phyloP scores from a whole-genome alignment of 2,113 vertebrate genomes.

The Syrmaticus mikado region DNA sequence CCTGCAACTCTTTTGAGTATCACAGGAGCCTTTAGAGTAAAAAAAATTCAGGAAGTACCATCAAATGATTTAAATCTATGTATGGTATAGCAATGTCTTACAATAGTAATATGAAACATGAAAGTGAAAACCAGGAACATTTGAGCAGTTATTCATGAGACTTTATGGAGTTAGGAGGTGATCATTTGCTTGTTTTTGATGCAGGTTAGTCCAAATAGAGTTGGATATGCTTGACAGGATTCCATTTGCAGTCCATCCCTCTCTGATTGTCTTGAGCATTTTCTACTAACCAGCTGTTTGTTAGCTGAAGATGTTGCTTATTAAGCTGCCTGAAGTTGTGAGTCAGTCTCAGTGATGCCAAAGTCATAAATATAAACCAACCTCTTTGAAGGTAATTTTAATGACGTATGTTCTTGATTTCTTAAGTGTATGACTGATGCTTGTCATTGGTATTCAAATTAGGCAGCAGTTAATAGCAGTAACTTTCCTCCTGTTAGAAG shows the following conservation, averaged over 20 bases:
- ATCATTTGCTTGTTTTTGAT: not conserved
- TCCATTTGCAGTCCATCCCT: not conserved
- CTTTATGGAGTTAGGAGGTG: not conserved
- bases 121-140: not conserved
- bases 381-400: not conserved
- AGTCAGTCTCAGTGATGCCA: not conserved
- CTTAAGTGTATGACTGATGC: not conserved
- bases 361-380: not conserved
- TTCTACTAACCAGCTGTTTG: not conserved
- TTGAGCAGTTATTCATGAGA: not conserved
- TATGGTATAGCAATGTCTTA: not conserved
- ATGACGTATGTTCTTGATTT: not conserved
- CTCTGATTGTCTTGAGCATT: not conserved
- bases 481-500: not conserved
- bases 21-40: not conserved
- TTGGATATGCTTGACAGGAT: not conserved
- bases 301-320: not conserved
- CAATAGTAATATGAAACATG: not conserved
- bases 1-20: not conserved
- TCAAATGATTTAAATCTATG: not conserved
- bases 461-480: not conserved
- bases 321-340: not conserved
- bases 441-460: not conserved
- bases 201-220: not conserved
- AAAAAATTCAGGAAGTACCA: not conserved